These are phyloP conservation scores for Tachysurus vachellii DNA, from an alignment of 2,113 vertebrate genomes.

Conservation along the genomic window DNA sequence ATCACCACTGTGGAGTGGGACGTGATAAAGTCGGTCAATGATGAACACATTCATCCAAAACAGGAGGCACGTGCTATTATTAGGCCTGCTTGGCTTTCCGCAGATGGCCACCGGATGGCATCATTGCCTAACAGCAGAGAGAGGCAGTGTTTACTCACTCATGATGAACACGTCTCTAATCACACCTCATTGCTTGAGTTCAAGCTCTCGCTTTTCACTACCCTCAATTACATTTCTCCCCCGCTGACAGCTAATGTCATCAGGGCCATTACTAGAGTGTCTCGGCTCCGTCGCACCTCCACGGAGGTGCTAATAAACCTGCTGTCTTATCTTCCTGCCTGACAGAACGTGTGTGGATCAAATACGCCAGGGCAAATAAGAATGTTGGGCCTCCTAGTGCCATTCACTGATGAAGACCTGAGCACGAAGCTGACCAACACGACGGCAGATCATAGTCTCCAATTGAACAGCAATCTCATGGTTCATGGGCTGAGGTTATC, in stretches of 20 bases:
- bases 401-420: too few relatives aligned
- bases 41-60: too few relatives aligned
- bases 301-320: constrained; percentile 12
- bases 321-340: constrained; percentile 26
- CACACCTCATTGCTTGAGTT: constrained; percentile 23
- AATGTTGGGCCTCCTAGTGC: background rate
- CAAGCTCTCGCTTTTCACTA: constrained; percentile 17
- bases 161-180: constrained; percentile 4
- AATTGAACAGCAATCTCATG: too few relatives aligned
- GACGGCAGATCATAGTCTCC: too few relatives aligned
- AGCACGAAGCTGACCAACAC: too few relatives aligned
- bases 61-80: background rate
- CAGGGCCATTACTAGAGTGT: constrained; percentile 18
- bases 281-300: constrained; percentile 17
- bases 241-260: constrained; percentile 36
- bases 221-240: constrained; percentile 30
- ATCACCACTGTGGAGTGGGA: too few relatives aligned
- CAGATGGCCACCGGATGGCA: constrained; percentile 60
- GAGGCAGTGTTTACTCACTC: background rate
- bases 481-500: too few relatives aligned
- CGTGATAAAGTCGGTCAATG: too few relatives aligned
- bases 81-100: background rate
- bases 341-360: constrained; percentile 31
- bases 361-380: background rate
- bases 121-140: constrained; percentile 49